Conservation (phyloP, 2,888 invertebrate genomes). For the Polia nebulosa region DNA sequence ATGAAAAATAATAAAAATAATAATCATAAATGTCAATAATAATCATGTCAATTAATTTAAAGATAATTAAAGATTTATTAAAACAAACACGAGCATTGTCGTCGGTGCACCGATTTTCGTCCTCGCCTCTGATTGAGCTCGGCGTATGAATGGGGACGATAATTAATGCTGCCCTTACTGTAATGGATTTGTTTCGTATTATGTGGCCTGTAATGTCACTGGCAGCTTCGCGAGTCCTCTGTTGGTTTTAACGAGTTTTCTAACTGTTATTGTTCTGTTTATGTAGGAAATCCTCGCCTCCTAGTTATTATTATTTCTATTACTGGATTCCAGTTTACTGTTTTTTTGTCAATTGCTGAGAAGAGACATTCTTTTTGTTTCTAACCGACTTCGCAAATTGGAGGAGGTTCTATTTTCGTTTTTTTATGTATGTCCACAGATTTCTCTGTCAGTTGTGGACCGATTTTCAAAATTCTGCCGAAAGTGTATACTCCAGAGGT, state of each 20-base stretch:
- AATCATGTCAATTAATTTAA: too few species aligned
- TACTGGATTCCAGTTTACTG: not conserved
- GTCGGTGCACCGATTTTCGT: conserved; percentile 46
- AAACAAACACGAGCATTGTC: conserved; percentile 44
- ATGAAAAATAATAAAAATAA: too few species aligned
- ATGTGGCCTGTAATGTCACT: conserved; percentile 14
- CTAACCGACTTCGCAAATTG: too few species aligned
- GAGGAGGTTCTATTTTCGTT: too few species aligned
- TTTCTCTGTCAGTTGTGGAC: too few species aligned
- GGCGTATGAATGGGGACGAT: conserved; percentile 64
- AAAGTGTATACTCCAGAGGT: too few species aligned
- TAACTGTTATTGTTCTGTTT: conserved; percentile 13
- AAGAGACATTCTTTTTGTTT: too few species aligned
- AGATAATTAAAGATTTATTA: too few species aligned
- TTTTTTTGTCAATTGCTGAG: too few species aligned
- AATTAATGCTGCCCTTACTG: conserved; percentile 57
- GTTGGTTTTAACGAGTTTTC: conserved; percentile 38
- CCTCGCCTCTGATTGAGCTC: conserved; percentile 44
- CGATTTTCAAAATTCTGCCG: too few species aligned
- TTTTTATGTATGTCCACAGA: too few species aligned
- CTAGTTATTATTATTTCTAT: not conserved
- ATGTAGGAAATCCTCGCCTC: not conserved
- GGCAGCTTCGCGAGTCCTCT: conserved; percentile 31
- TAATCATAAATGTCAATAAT: too few species aligned
- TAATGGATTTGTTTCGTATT: conserved; percentile 62